Base-by-base conservation (phyloP, 1,140 invertebrate genomes). In the Euwallacea similis region DNA sequence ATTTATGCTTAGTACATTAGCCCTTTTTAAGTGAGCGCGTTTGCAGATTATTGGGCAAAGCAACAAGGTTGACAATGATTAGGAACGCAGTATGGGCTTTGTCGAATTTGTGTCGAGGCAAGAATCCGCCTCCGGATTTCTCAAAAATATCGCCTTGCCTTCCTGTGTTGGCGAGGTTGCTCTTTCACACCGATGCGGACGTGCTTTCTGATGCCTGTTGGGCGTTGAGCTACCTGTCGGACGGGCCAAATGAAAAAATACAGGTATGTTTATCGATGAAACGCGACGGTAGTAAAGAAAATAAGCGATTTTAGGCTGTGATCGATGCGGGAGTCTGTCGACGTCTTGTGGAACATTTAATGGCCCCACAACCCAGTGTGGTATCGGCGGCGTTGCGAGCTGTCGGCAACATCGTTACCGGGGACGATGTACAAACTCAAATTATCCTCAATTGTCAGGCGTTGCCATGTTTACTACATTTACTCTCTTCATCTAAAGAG, bases 171-270 rank as follows among this genome's bases (percentile, higher is more conserved):
- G 90, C 95, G 6, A 87, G 91, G 11, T 84, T 99, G 13, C 83
- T 98, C 16, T 96, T 95, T 81, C 93, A 98, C 80, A 87, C 86
- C 15, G 97, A 99, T 84, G 83, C 89, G 4, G 97, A 98, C 81
- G 94, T 98, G 10, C 82, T 98, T 41, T 91, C 94, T 63, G 97
- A 99, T 85, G 89, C 96, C 7, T 98, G 96, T 82, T 99, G 97
- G 95, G 94, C 95, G 16, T 86, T 97, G 15, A 88, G 95, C 46
- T 98, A 98, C 81, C 82, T 99, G 42, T 96, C 93, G 8, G 97
- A 99, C 84, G 97, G 97, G 55, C 95, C 97, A 42, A 98, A 99
- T 84, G 96, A 98, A 75, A 98, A 98, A 85, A 98, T 99, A 76
- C 96, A 98, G 84, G 93, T 75, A 50, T 7, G 13, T 10, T 50